Conservation (phyloP, 2,888 invertebrate species). For the Sacculina carcini region DNA sequence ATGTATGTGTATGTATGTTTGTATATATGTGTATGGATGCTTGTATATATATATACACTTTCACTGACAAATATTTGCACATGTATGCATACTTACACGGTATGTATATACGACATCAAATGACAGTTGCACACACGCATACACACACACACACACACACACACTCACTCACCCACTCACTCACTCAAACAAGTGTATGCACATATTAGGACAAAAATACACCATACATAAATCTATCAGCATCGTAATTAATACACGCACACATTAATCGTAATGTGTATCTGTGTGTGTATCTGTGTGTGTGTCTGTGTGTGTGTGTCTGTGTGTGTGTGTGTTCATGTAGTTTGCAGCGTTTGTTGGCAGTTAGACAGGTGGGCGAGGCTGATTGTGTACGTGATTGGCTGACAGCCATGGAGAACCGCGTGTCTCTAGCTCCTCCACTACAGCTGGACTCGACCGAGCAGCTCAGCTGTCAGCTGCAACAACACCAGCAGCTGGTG, state of each 20-base stretch:
- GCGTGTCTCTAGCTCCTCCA: background rate
- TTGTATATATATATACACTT: background rate
- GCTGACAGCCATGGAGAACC: constrained; percentile 2
- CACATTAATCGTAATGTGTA: background rate
- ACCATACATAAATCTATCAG: too few species aligned
- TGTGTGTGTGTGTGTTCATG: background rate
- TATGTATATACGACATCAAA: too few species aligned
- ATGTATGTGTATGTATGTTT: too few species aligned
- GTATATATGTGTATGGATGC: too few species aligned
- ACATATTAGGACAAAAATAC: too few species aligned
- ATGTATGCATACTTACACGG: background rate
- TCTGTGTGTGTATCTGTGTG: too few species aligned
- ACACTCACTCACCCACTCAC: too few species aligned
- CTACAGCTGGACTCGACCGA: background rate
- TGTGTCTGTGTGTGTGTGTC: background rate
- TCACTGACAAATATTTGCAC: background rate
- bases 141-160: background rate
- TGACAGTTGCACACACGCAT: background rate
- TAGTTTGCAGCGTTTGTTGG: background rate
- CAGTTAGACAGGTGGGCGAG: too few species aligned
- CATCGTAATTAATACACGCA: background rate
- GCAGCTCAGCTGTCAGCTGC: background rate
- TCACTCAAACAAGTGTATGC: background rate
- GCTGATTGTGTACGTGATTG: background rate
- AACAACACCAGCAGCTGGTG: background rate